Evolutionary conservation across 2,113 vertebrate species (phyloP).

Genomic region (Sterrhoptilus dennistouni): DNA sequence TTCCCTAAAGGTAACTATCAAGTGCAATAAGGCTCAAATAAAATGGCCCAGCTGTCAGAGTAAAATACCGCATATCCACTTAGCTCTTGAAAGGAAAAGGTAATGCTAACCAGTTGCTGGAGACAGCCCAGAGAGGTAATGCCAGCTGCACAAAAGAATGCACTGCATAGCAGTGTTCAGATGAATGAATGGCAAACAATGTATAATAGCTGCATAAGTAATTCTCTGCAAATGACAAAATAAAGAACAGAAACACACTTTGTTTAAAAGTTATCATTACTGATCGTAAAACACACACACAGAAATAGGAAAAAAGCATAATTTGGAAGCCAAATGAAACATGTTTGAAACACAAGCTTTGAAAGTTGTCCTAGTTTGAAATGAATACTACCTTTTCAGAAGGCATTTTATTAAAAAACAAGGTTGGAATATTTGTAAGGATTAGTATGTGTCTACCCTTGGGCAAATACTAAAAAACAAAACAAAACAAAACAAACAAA

Average conservation of each 20-base stretch:
- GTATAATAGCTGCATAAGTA: slow-evolving; percentile 29
- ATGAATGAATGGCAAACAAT: slow-evolving; percentile 34
- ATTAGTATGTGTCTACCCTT: background rate
- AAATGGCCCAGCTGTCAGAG: slow-evolving; percentile 75
- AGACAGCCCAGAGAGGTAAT: slow-evolving; percentile 71
- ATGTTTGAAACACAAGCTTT: background rate
- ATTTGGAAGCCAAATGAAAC: background rate
- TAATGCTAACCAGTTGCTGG: slow-evolving; percentile 72
- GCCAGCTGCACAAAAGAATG: slow-evolving; percentile 67
- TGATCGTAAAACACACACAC: background rate
- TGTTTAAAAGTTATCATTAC: slow-evolving; percentile 35
- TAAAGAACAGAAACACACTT: background rate
- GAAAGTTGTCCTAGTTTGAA: background rate
- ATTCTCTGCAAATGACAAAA: slow-evolving; percentile 38
- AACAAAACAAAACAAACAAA: background rate
- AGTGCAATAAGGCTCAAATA: slow-evolving; percentile 77
- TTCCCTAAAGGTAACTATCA: slow-evolving; percentile 79
- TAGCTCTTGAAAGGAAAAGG: slow-evolving; percentile 72
- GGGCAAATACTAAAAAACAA: background rate
- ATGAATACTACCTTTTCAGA: background rate
- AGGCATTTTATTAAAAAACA: background rate
- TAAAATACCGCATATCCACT: slow-evolving; percentile 75
- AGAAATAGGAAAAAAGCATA: background rate
- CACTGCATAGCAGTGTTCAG: slow-evolving; percentile 5
- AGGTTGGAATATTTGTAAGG: background rate